Base-by-base conservation (phyloP, 2,113 vertebrate genomes). In the Microtus ochrogaster region DNA sequence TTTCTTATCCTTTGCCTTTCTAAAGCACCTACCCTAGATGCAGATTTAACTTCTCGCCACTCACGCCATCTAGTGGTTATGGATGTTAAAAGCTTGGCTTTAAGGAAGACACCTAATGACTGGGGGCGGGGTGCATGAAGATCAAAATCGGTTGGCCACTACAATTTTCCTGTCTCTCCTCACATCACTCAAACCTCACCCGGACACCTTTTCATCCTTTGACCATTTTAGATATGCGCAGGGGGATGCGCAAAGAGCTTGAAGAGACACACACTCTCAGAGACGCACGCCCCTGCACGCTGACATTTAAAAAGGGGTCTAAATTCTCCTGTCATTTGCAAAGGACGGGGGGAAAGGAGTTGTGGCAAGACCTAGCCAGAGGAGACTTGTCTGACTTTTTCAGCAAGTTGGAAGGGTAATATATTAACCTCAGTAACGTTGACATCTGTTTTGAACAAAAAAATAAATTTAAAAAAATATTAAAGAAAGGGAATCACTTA, bases 11-110 rank as follows among this genome's bases (percentile, higher is more conserved):
- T 95, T 94, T 78, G 88, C 90, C 91, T 97, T 90, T 89, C n/a
- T 30, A 85, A 85, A 94, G 73, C 73, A 52, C 11, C 66, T 74
- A 41, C 41, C 89, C 78, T 70, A 49, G 76, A 36, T 55, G 36
- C 41, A 39, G 81, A 81, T 95, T 95, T 47, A 98, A 63, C 97
- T 97, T 95, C 94, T 98, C 98, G 94, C 97, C 98, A 96, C 93
- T 96, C 94, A 0, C 98, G 98, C 98, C 98, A 98, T 97, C 98
- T 98, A 98, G 98, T 97, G 98, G 90, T 91, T 17, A 39, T n/a
- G 91, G 61, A 47, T 36, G 66, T 24, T 89, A 70, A 13, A 49
- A 0, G 68, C 78, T 66, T 58, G 92, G 81, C 89, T 97, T 96
- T 70, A 92, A 96, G 94, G 49, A 94, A 79, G 77, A 96, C 93